Percentiles rank a stretch among this genome's conserved stretches.
phyloP scores from a whole-genome alignment of 2,113 vertebrate species.

The Scomber scombrus region DNA sequence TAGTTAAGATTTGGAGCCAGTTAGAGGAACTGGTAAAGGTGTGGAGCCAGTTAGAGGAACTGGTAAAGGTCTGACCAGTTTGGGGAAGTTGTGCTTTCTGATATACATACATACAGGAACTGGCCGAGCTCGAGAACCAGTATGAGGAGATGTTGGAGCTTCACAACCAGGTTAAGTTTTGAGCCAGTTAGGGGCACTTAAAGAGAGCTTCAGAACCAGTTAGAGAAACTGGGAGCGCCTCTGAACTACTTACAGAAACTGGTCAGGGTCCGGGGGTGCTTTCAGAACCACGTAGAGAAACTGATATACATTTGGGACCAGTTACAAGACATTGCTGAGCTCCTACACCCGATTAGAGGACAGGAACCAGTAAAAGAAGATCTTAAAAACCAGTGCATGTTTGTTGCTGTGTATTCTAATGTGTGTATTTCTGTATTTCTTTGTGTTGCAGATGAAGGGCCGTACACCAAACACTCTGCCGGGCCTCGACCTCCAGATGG shows the following conservation, averaged over 20 bases:
- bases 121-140: too few relatives aligned
- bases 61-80: too few relatives aligned
- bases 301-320: neutral
- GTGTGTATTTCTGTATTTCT: slow-evolving; percentile 9
- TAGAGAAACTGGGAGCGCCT: neutral
- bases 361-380: neutral
- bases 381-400: neutral
- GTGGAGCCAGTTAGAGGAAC: too few relatives aligned
- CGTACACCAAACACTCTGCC: slow-evolving; percentile 95
- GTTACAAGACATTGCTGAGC: neutral
- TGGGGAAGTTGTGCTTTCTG: too few relatives aligned
- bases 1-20: neutral
- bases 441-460: slow-evolving; percentile 96
- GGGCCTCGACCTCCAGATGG: slow-evolving; percentile 94
- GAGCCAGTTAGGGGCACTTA: too few relatives aligned
- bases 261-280: too few relatives aligned
- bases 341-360: neutral
- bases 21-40: neutral
- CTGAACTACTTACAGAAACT: neutral
- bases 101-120: too few relatives aligned
- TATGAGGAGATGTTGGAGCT: too few relatives aligned
- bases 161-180: too few relatives aligned
- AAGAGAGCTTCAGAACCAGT: neutral
- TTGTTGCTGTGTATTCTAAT: neutral
- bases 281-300: neutral